phyloP scores from a whole-genome alignment of 2,888 invertebrate genomes.

The Drosophila kambysellisi region DNA sequence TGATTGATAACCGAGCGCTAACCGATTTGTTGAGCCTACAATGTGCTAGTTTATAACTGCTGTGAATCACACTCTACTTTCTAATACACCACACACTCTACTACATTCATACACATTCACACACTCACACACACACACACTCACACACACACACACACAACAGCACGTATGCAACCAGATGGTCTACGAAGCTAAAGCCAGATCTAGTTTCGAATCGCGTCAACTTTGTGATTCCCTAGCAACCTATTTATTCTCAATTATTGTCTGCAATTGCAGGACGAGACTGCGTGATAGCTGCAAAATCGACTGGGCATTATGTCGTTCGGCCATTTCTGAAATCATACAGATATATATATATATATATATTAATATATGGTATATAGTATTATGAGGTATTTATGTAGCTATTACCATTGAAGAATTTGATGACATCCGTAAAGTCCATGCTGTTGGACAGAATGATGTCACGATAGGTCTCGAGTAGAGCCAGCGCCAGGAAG shows the following conservation, averaged over 20 bases:
- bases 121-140: background rate
- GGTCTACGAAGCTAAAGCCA: constrained; percentile 4
- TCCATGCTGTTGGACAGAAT: constrained; percentile 98
- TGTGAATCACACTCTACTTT: constrained; percentile 11
- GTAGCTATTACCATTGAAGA: constrained; percentile 93
- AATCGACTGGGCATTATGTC: constrained; percentile 94
- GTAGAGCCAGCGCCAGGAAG: constrained; percentile 95
- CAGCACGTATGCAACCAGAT: constrained; percentile 18
- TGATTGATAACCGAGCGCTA: constrained; percentile 19
- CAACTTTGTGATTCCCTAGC: background rate
- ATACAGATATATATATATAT: background rate
- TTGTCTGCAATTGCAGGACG: constrained; percentile 94
- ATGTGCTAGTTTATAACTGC: constrained; percentile 29
- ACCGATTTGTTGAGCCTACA: constrained; percentile 41
- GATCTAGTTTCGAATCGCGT: constrained; percentile 9
- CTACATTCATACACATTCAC: background rate
- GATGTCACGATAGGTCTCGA: constrained; percentile 97
- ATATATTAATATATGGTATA: background rate
- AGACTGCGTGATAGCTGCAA: constrained; percentile 93
- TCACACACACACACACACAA: background rate
- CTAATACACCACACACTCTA: background rate
- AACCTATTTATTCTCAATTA: constrained; percentile 95
- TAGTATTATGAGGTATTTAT: background rate
- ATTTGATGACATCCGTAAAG: constrained; percentile 98
- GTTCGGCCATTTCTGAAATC: constrained; percentile 97